Evolutionary conservation across 2,797 vertebrate species (phyloP), one percentile per base, ranked within the genome.

Genomic region (Rhynchonycteris naso): DNA sequence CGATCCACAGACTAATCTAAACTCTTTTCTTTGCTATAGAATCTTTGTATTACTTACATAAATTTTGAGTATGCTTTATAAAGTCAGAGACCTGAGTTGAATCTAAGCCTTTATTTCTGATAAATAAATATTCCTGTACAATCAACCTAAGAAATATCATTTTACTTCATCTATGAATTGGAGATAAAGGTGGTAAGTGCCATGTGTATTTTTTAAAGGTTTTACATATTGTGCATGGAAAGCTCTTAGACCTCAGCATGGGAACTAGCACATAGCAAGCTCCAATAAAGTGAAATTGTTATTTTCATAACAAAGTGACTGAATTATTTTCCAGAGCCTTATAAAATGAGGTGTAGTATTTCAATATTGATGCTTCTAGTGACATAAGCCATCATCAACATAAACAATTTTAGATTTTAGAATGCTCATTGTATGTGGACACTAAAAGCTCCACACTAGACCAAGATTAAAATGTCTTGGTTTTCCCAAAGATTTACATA

Each of bases 371-470:
- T 1, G 19, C 5, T 50, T 26, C 30, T 56, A 74, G 30, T 3
- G 8, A 75, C 22, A 24, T 35, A 19, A 38, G 10, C n/a, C 26
- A 8, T 28, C 24, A 14, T n/a, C 21, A 8, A 15, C 15, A 12
- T 26, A 16, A 69, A 56, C 33, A 82, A 24, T 3, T 38, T 1
- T 3, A 56, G 35, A 24, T 3, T 38, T 1, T 3, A 56, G 35
- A 91, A 14, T 21, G 19, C 18, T 72, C 26, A 58, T 9, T 78
- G 38, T 52, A 8, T 24, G 28, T 35, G 8, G 12, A 50, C 3
- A 33, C 0, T 1, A 12, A 72, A 24, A 8, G 6, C 5, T 0
- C 33, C 35, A 22, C 4, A 6, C 12, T n/a, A 15, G 12, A 50
- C 11, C 43, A 85, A 18, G 19, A 50, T 30, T 50, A 72, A 65